Evolutionary conservation across 2,113 vertebrate genomes (phyloP).

Genomic region (Girardinichthys multiradiatus): DNA sequence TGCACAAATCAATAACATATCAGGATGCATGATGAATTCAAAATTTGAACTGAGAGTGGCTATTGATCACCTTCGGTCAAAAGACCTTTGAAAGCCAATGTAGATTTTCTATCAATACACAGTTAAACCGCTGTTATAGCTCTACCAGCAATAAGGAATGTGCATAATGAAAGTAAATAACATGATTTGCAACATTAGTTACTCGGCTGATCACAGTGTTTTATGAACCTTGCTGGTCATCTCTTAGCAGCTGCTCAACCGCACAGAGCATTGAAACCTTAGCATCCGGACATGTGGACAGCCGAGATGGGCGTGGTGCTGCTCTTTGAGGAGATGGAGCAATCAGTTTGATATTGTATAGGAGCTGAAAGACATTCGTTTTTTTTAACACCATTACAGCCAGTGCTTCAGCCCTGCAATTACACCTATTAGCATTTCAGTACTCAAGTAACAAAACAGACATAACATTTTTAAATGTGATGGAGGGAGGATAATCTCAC

Average conservation of each 20-base stretch:
- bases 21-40: slow-evolving; percentile 79
- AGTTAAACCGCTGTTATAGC: slow-evolving; percentile 29
- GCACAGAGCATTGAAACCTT: not conserved
- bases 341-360: not conserved
- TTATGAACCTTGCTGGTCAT: not conserved
- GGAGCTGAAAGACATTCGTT: slow-evolving; percentile 31
- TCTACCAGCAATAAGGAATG: slow-evolving; percentile 10
- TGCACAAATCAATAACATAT: slow-evolving; percentile 80
- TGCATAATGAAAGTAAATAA: slow-evolving; percentile 12
- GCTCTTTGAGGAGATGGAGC: slow-evolving; percentile 17
- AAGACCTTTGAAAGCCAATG: slow-evolving; percentile 59
- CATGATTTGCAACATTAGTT: not conserved
- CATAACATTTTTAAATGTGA: not conserved
- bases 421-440: slow-evolving; percentile 7
- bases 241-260: slow-evolving; percentile 5
- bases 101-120: slow-evolving; percentile 63
- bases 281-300: slow-evolving; percentile 17
- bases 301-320: slow-evolving; percentile 44
- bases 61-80: slow-evolving; percentile 79
- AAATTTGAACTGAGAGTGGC: slow-evolving; percentile 75
- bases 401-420: not conserved
- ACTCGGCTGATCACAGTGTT: not conserved
- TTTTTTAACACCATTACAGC: slow-evolving; percentile 38
- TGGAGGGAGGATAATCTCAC: slow-evolving; percentile 19
- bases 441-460: not conserved